Percentiles rank a stretch among this genome's conserved stretches.
phyloP scores from a whole-genome alignment of 1,140 invertebrate genomes.

The Brachionus rubens region DNA sequence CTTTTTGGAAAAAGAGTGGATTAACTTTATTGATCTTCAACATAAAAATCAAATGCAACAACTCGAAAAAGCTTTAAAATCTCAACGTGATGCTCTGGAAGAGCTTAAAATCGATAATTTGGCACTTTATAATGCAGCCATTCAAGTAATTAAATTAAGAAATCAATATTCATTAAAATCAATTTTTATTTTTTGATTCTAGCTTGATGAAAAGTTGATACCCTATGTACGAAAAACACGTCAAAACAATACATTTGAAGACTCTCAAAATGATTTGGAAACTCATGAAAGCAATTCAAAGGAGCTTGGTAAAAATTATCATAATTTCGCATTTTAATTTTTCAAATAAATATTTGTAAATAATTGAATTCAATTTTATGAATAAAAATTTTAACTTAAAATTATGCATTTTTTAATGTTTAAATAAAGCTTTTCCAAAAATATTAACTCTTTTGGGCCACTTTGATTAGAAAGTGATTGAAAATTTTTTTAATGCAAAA shows the following conservation, averaged over 20 bases:
- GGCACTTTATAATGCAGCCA: constrained; percentile 14
- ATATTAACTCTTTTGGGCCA: background rate
- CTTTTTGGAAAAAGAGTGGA: constrained; percentile 41
- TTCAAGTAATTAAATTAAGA: constrained; percentile 19
- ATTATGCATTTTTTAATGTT: background rate
- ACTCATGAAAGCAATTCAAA: no score
- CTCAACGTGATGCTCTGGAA: constrained; percentile 24
- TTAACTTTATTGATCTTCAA: background rate
- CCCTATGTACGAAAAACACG: background rate
- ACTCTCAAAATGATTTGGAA: no score
- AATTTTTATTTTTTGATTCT: background rate
- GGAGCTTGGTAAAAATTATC: no score
- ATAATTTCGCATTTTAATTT: no score
- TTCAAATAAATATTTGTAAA: no score
- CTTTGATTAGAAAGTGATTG: background rate
- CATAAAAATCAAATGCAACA: constrained; percentile 16
- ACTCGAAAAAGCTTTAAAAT: constrained; percentile 1
- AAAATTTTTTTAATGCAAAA: no score
- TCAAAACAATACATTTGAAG: background rate
- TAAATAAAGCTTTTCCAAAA: background rate
- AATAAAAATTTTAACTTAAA: no score
- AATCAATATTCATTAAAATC: background rate
- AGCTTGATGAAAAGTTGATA: constrained; percentile 1
- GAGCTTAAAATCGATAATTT: constrained; percentile 40
- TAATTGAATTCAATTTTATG: no score